phyloP scores from a whole-genome alignment of 2,113 vertebrate species.

The Charina bottae region DNA sequence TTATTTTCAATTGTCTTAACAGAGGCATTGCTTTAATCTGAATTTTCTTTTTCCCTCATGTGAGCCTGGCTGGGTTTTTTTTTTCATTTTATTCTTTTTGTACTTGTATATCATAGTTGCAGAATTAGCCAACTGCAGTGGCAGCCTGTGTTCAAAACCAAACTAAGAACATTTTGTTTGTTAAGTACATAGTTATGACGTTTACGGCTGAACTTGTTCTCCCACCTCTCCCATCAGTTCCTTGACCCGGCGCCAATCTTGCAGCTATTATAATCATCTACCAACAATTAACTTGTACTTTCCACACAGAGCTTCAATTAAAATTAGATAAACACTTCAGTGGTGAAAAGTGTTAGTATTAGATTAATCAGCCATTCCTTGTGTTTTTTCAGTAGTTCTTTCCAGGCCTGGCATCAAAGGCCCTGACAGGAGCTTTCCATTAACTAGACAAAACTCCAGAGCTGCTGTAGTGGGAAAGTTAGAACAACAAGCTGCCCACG shows the following conservation, averaged over 20 bases:
- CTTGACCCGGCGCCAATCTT: neutral
- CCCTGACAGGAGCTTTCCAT: neutral
- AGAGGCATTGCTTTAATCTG: neutral
- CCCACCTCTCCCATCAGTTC: neutral
- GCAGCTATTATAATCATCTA: constrained; percentile 6
- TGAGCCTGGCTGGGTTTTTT: neutral
- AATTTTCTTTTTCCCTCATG: neutral
- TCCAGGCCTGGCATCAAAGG: neutral
- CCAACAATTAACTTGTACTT: neutral
- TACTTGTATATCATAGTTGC: neutral
- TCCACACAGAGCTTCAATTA: constrained; percentile 13
- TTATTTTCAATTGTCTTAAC: neutral
- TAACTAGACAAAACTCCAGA: neutral
- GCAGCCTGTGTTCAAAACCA: neutral
- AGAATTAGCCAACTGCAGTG: neutral
- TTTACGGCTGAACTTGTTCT: neutral
- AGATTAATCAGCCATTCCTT: neutral
- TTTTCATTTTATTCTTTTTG: neutral
- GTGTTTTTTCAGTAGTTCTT: neutral
- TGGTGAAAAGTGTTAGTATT: neutral
- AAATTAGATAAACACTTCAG: neutral
- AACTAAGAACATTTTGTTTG: neutral
- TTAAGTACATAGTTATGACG: neutral
- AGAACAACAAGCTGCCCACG: neutral
- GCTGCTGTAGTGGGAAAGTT: neutral